phyloP scores from a whole-genome alignment of 1,140 invertebrate species.

The Chymomyza costata region DNA sequence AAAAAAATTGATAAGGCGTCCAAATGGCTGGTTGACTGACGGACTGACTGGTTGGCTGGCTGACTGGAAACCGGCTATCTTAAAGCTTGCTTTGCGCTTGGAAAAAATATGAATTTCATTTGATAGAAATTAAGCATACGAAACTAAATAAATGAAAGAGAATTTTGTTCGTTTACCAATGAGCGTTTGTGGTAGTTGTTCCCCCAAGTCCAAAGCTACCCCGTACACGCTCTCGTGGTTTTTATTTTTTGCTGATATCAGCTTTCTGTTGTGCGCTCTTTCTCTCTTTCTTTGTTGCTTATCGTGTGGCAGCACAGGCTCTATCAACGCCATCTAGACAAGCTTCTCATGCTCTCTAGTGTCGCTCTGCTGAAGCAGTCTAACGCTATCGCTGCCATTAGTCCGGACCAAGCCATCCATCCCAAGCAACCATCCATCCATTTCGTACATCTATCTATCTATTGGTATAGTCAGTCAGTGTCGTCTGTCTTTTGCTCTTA shows the following conservation, averaged over 20 bases:
- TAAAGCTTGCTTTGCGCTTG: background rate
- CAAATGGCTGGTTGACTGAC: background rate
- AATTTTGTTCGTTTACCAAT: constrained; percentile 52
- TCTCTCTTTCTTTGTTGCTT: constrained; percentile 12
- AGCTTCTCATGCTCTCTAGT: constrained; percentile 18
- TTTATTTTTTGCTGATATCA: background rate
- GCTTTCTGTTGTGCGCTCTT: background rate
- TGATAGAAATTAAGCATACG: constrained; percentile 52
- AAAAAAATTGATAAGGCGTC: constrained; percentile 51
- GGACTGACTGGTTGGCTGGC: constrained; percentile 1
- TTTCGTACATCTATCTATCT: constrained; percentile 32
- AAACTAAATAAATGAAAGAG: constrained; percentile 59
- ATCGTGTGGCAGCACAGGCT: background rate
- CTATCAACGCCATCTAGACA: constrained; percentile 42
- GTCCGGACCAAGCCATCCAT: constrained; percentile 44
- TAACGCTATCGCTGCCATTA: constrained; percentile 36
- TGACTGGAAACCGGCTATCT: too few species aligned
- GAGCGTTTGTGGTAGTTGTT: too few species aligned
- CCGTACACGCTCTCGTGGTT: too few species aligned
- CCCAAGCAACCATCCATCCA: constrained; percentile 16
- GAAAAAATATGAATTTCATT: constrained; percentile 62
- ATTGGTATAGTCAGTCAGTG: too few species aligned
- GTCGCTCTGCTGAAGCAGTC: constrained; percentile 4
- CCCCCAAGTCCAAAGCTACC: too few species aligned
- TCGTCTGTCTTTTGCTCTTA: constrained; percentile 47